Conservation (phyloP, 2,888 invertebrate genomes). For the Zygothrica quintamaculata region DNA sequence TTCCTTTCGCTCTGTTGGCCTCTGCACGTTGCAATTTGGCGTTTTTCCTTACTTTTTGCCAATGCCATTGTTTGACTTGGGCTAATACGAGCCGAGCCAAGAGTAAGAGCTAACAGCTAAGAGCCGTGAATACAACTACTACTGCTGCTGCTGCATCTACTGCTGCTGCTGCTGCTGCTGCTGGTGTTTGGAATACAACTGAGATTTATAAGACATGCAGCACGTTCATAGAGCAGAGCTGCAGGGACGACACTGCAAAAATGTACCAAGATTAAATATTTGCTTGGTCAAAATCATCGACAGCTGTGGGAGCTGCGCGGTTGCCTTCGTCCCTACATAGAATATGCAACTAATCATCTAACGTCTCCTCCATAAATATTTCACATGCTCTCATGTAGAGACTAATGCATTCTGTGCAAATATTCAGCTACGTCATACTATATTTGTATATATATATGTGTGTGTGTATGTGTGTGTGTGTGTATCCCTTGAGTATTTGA, state of each 20-base stretch:
- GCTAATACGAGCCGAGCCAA: slow-evolving; percentile 69
- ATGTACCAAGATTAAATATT: slow-evolving; percentile 73
- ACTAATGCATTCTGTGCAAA: slow-evolving; percentile 69
- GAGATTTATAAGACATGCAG: slow-evolving; percentile 69
- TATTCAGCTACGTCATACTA: slow-evolving; percentile 36
- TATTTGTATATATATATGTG: background rate
- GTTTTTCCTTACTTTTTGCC: slow-evolving; percentile 56
- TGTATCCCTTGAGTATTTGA: slow-evolving; percentile 26
- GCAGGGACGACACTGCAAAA: slow-evolving; percentile 35
- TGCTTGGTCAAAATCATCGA: slow-evolving; percentile 70
- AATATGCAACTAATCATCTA: slow-evolving; percentile 77
- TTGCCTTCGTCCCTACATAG: slow-evolving; percentile 15
- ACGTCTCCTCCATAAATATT: slow-evolving; percentile 73
- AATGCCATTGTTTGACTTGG: slow-evolving; percentile 77
- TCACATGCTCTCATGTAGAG: slow-evolving; percentile 65
- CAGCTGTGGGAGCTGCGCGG: slow-evolving; percentile 44
- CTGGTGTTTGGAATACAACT: slow-evolving; percentile 62
- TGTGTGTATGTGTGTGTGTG: background rate
- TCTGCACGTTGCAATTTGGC: slow-evolving; percentile 68
- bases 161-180: slow-evolving; percentile 26
- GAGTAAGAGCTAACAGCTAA: slow-evolving; percentile 26
- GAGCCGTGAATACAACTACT: too few relatives aligned
- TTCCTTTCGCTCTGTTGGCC: slow-evolving; percentile 8
- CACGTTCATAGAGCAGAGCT: slow-evolving; percentile 49
- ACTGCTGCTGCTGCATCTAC: slow-evolving; percentile 20